These are phyloP conservation scores for Dryobota labecula DNA, from an alignment of 2,888 invertebrate genomes.

Conservation along the genomic window DNA sequence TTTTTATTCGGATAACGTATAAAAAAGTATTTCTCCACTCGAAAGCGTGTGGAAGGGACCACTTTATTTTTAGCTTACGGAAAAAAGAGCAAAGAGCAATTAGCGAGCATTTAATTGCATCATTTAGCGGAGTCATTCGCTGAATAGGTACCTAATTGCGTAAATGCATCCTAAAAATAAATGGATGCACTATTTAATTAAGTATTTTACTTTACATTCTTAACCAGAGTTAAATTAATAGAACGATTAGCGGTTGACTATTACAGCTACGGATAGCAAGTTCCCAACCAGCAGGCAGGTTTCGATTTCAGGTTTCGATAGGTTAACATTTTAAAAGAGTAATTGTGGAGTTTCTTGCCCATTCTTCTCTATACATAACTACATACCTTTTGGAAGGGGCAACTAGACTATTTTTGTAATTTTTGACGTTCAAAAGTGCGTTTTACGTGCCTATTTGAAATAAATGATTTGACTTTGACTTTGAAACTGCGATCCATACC, in stretches of 20 bases:
- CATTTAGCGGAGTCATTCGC: slow-evolving; percentile 38
- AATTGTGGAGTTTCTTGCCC: too few relatives aligned
- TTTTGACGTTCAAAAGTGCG: too few relatives aligned
- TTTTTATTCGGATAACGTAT: too few relatives aligned
- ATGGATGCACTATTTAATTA: slow-evolving; percentile 16
- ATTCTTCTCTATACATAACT: too few relatives aligned
- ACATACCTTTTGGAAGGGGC: too few relatives aligned
- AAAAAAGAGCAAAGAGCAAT: slow-evolving; percentile 14
- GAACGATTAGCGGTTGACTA: not conserved
- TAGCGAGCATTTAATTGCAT: slow-evolving; percentile 42
- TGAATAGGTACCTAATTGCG: slow-evolving; percentile 35
- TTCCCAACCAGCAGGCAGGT: too few relatives aligned
- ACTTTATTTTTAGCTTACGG: not conserved
- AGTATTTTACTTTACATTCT: not conserved
- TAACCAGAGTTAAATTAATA: not conserved
- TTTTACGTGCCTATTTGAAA: too few relatives aligned
- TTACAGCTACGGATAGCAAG: not conserved
- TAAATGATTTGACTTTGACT: too few relatives aligned
- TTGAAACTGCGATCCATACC: too few relatives aligned
- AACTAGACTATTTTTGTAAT: too few relatives aligned
- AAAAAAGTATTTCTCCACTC: not conserved
- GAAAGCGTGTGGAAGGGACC: not conserved
- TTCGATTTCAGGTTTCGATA: too few relatives aligned
- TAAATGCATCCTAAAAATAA: slow-evolving; percentile 24
- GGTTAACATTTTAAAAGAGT: too few relatives aligned